phyloP scores from a whole-genome alignment of 2,113 vertebrate genomes.

The Podarcis muralis region DNA sequence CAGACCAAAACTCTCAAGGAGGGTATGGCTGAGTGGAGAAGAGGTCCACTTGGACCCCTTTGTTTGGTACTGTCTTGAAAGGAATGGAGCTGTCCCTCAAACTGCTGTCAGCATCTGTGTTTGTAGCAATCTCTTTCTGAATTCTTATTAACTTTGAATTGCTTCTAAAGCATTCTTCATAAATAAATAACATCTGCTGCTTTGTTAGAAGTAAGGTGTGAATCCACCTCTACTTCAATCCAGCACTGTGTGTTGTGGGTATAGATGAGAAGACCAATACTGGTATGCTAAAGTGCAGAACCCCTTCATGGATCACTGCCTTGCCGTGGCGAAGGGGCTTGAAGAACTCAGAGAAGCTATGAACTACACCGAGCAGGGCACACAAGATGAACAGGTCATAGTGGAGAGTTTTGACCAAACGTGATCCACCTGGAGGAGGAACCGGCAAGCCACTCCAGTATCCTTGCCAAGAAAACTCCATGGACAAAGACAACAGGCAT shows the following conservation, averaged over 20 bases:
- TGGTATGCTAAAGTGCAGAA: not conserved
- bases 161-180: slow-evolving; percentile 13
- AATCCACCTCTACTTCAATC: slow-evolving; percentile 36
- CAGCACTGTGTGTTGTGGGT: not conserved
- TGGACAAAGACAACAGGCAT: too few species aligned
- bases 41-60: not conserved
- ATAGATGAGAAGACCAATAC: fast-evolving
- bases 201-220: slow-evolving; percentile 10
- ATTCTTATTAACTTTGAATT: slow-evolving; percentile 12
- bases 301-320: too few species aligned
- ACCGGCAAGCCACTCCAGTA: too few species aligned
- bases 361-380: too few species aligned
- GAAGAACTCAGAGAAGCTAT: too few species aligned
- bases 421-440: too few species aligned
- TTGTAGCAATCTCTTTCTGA: slow-evolving; percentile 9
- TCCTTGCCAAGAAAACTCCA: too few species aligned
- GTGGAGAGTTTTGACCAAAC: too few species aligned
- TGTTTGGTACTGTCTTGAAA: not conserved
- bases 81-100: not conserved
- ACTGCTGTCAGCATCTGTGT: slow-evolving; percentile 18
- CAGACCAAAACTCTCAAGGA: too few species aligned
- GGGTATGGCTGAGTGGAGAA: too few species aligned
- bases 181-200: slow-evolving; percentile 31
- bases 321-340: too few species aligned
- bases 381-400: too few species aligned